Evolutionary conservation across 2,797 vertebrate species (phyloP), one percentile per base, ranked within the genome.

Genomic region (Cossypha heuglini): DNA sequence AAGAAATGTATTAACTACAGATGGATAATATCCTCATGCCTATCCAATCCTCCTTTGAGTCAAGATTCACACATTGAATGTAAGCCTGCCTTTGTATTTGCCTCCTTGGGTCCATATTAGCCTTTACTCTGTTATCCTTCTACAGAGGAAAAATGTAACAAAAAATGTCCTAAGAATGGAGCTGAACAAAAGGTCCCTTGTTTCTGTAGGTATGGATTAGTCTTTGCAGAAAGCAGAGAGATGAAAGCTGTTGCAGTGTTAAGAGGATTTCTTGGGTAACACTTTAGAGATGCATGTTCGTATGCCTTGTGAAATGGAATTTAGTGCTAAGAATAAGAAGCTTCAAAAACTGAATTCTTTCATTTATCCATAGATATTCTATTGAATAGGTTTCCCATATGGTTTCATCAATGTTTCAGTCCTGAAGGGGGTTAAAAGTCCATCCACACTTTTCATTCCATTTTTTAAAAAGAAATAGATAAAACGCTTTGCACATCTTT

Each of bases 161-260:
- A 91, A 95, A 93, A 88, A 5, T 74, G 42, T 78, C 38, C 49
- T 93, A 86, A 83, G 54, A 58, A 40, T 22, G 61, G 35, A 94
- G 67, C 45, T 40, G 91, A 90, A 93, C 78, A 95, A 94, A 96
- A 94, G 79, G 46, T 66, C n/a, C 24, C 54, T 96, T 97, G 91
- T 95, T 97, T 94, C 79, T 93, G 52, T 69, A 81, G 87, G 42
- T 90, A 90, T 64, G 79, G 85, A 94, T 96, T 94, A 97, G 85
- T 84, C 54, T 61, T 64, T 72, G 49, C 54, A 94, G 76, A 91
- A 94, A 81, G 82, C 46, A 94, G 52, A 87, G 67, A 94, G 79
- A 91, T 96, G 66, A 96, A 95, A 97, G 82, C 79, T 83, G 42
- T 40, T 93, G 42, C 51, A 86, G 59, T 29, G 54, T 88, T 94